A percentile compares a stretch with the other conserved stretches of the same genome.
These are phyloP conservation scores for Nyctibius bracteatus DNA, from an alignment of 2,113 vertebrate species.

Conservation along the genomic window DNA sequence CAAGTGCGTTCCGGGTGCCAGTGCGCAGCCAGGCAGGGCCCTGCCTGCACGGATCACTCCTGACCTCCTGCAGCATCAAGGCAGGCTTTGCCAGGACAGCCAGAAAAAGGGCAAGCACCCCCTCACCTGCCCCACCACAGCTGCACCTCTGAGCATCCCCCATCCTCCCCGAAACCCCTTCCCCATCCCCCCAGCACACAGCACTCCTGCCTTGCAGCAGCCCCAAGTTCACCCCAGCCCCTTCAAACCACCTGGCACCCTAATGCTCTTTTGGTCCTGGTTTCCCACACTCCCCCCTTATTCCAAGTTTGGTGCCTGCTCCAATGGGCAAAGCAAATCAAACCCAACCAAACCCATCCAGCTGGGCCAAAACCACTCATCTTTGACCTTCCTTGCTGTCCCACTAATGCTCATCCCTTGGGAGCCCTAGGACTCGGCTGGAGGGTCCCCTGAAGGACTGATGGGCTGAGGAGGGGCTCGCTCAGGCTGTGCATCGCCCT, in stretches of 20 bases:
- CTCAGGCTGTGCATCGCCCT: background rate
- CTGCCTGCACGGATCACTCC: background rate
- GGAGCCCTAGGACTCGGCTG: background rate
- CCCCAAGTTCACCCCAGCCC: background rate
- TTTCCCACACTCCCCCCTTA: background rate
- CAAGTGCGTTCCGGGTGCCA: background rate
- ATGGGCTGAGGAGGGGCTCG: background rate
- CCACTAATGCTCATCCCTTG: background rate
- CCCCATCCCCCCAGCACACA: fast-evolving
- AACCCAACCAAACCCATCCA: background rate
- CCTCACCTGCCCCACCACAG: background rate
- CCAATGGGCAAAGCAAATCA: background rate
- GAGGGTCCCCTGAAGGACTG: background rate
- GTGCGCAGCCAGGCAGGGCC: background rate
- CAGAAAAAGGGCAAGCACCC: background rate
- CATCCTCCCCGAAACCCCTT: background rate
- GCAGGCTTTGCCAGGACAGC: background rate
- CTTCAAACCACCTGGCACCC: background rate
- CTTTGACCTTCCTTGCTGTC: background rate
- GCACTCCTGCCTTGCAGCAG: background rate
- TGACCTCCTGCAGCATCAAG: background rate
- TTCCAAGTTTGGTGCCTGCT: background rate
- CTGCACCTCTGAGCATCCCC: background rate
- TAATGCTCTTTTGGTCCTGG: background rate
- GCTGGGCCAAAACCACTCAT: background rate